A percentile compares a stretch with the other conserved stretches of the same genome.
Evolutionary conservation across 92 coral and sea anemone genomes (phyloP).

Genomic region (Phenganax marumi): DNA sequence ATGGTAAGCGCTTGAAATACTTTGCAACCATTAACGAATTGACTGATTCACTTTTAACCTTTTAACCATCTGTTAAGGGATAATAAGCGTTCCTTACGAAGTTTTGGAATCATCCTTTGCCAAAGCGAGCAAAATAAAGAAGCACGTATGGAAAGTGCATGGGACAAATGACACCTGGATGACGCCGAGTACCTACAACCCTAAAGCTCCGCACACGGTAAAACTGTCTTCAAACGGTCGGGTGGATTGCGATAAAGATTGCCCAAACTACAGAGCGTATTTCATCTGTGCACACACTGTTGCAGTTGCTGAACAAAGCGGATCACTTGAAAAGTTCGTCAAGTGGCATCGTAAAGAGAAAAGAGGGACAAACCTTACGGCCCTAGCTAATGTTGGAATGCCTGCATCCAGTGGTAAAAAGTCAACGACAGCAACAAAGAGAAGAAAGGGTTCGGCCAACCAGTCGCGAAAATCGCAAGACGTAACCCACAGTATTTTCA

Average conservation of each 20-base stretch:
- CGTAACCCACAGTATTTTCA: not conserved
- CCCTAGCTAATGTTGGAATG: conserved; percentile 27
- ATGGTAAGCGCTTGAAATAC: not conserved
- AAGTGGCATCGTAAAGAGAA: conserved; percentile 10
- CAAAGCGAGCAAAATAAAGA: not conserved
- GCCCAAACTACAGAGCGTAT: conserved; percentile 34
- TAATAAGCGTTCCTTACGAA: conserved; percentile 5
- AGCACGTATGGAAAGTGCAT: conserved; percentile 21
- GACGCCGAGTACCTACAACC: conserved; percentile 36
- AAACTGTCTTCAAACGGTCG: conserved; percentile 11
- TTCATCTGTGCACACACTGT: conserved; percentile 29
- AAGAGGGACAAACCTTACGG: conserved; percentile 9
- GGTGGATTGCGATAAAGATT: conserved; percentile 27
- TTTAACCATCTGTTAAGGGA: not conserved
- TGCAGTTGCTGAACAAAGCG: conserved; percentile 46
- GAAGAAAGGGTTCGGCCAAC: conserved; percentile 35
- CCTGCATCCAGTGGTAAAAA: conserved; percentile 35
- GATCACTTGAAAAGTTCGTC: conserved; percentile 18
- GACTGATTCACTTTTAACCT: not conserved
- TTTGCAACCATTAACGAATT: too few relatives aligned
- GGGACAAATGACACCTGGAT: conserved; percentile 35
- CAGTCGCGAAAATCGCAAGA: not conserved
- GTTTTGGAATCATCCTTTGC: not conserved
- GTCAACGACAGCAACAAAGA: conserved; percentile 4
- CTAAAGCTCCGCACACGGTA: conserved; percentile 42